These are phyloP conservation scores for Drosophila lini DNA, from an alignment of 1,140 invertebrate genomes.

Conservation along the genomic window DNA sequence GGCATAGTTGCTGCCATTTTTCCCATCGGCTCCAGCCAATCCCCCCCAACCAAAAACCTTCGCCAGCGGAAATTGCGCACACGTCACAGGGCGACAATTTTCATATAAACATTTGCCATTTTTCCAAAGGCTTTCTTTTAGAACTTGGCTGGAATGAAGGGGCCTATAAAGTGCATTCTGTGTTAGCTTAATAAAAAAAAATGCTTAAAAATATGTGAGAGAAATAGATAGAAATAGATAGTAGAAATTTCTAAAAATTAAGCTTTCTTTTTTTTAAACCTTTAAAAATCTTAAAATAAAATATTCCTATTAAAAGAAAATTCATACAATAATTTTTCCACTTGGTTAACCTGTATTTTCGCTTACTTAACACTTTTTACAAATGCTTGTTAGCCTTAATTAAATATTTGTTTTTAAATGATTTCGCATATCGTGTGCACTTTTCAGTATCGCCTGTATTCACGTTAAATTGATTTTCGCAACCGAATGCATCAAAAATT, in stretches of 20 bases:
- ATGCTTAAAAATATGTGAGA: too few relatives aligned
- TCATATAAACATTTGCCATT: constrained; percentile 47
- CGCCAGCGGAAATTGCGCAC: constrained; percentile 74
- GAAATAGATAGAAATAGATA: neutral
- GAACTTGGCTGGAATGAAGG: neutral
- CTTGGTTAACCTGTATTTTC: constrained; percentile 1
- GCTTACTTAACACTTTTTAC: constrained; percentile 19
- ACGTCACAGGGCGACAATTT: constrained; percentile 64
- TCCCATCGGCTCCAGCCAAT: constrained; percentile 6
- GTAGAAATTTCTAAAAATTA: neutral
- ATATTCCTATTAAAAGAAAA: neutral
- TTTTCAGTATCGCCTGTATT: constrained; percentile 37
- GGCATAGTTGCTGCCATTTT: constrained; percentile 50
- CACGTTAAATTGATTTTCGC: constrained; percentile 77
- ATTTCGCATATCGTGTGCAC: constrained; percentile 3
- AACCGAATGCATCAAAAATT: constrained; percentile 77
- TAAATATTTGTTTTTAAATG: constrained; percentile 53
- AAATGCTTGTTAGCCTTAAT: neutral
- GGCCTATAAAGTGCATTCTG: constrained; percentile 14
- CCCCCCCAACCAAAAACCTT: constrained; percentile 12
- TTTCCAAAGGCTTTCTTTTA: constrained; percentile 17
- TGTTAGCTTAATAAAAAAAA: neutral
- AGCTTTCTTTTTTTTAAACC: neutral
- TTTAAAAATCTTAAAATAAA: too few relatives aligned
- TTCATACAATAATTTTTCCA: neutral